phyloP scores from a whole-genome alignment of 2,113 vertebrate genomes.

The Mionectes macconnelli region DNA sequence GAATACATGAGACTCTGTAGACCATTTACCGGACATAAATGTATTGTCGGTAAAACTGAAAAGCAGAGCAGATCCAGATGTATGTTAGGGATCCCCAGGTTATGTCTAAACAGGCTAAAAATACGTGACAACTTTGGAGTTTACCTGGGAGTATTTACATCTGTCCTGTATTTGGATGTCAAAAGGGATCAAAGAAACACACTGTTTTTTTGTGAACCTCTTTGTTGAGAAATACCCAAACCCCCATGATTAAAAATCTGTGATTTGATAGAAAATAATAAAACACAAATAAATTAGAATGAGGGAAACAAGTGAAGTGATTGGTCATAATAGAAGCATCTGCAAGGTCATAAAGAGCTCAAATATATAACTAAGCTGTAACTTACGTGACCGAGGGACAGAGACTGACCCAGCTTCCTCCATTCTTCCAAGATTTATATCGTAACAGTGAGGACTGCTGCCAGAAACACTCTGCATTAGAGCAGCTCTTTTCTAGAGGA shows the following conservation, averaged over 20 bases:
- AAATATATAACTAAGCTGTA: not conserved
- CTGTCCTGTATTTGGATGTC: not conserved
- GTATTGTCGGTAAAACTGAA: not conserved
- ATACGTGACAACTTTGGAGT: not conserved
- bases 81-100: not conserved
- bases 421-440: not conserved
- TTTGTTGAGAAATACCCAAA: not conserved
- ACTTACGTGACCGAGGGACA: not conserved
- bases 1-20: not conserved
- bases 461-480: not conserved
- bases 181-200: not conserved
- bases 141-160: not conserved
- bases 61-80: conserved; percentile 13
- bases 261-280: not conserved
- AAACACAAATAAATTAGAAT: not conserved
- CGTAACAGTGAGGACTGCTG: not conserved
- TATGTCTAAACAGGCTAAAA: not conserved
- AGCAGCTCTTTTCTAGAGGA: not conserved
- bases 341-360: not conserved
- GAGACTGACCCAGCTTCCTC: not conserved
- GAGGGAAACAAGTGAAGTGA: not conserved
- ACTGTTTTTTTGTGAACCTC: not conserved
- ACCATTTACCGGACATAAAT: not conserved
- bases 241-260: not conserved
- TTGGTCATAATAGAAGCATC: not conserved